These are phyloP conservation scores for Tauraco hartlaubi DNA, from an alignment of 2,797 vertebrate species.

Conservation along the genomic window DNA sequence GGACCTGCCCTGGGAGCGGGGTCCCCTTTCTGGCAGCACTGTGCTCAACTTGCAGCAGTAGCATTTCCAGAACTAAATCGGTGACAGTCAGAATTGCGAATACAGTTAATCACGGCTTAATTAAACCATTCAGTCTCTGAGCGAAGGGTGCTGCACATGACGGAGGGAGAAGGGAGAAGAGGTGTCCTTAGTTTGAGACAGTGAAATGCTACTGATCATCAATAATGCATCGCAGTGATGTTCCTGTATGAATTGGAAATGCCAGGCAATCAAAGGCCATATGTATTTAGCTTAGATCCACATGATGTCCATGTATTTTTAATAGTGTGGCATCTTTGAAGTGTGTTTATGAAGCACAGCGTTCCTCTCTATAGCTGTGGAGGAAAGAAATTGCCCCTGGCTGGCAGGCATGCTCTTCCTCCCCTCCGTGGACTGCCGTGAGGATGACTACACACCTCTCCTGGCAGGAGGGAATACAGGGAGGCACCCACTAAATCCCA, in stretches of 20 bases:
- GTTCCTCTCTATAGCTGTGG: background rate
- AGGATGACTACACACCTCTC: background rate
- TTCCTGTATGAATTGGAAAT: constrained; percentile 80
- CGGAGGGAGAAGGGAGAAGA: background rate
- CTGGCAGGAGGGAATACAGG: background rate
- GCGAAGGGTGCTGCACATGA: background rate
- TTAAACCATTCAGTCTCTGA: constrained; percentile 45
- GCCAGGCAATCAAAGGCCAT: constrained; percentile 82
- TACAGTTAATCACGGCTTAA: constrained; percentile 62
- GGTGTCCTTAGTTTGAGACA: constrained; percentile 57
- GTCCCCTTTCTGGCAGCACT: background rate
- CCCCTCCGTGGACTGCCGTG: background rate
- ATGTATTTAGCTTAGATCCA: constrained; percentile 81
- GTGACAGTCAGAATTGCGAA: background rate
- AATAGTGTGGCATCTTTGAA: constrained; percentile 77
- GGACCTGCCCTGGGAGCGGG: background rate
- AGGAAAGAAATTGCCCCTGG: background rate
- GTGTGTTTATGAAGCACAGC: constrained; percentile 72
- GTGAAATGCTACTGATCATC: constrained; percentile 72
- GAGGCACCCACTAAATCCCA: background rate
- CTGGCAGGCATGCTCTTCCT: background rate
- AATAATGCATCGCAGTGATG: constrained; percentile 79
- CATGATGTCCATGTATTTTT: constrained; percentile 79
- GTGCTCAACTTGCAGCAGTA: background rate
- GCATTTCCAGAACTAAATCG: background rate